Percentiles rank a stretch among this genome's conserved stretches.
Evolutionary conservation across 2,888 invertebrate genomes (phyloP).

Genomic region (Resseliella maxima): DNA sequence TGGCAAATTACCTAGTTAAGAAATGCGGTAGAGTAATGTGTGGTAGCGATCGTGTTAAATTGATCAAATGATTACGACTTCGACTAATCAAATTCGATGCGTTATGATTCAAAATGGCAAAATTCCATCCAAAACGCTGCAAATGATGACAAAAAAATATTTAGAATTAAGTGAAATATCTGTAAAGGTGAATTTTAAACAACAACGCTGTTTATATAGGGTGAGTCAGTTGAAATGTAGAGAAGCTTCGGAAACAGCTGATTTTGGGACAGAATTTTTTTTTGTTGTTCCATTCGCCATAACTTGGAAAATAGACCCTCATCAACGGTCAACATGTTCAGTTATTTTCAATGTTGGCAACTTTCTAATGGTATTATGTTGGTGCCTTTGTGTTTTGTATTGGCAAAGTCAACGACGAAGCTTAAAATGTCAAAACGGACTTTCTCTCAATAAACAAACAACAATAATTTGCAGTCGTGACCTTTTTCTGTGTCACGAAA

Average conservation of each 20-base stretch:
- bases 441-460: background rate
- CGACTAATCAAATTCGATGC: constrained; percentile 37
- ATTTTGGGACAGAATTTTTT: constrained; percentile 55
- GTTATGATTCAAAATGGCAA: constrained; percentile 17
- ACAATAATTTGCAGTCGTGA: too few relatives aligned
- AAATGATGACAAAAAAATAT: background rate
- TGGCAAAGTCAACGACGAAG: background rate
- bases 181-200: background rate
- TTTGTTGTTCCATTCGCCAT: background rate
- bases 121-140: constrained; percentile 4
- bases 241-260: background rate
- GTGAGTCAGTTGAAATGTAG: too few relatives aligned
- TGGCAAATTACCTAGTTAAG: constrained; percentile 1
- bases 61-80: background rate
- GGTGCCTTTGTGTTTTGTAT: background rate
- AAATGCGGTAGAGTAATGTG: background rate
- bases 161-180: background rate
- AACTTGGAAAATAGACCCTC: background rate
- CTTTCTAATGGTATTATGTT: background rate
- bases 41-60: constrained; percentile 32
- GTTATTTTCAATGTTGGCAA: background rate
- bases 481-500: constrained; percentile 25
- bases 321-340: too few relatives aligned
- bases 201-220: background rate
- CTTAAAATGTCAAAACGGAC: background rate